Evolutionary conservation across 2,113 vertebrate genomes (phyloP), one percentile per base, ranked within the genome.

Genomic region (Halcyon senegalensis): DNA sequence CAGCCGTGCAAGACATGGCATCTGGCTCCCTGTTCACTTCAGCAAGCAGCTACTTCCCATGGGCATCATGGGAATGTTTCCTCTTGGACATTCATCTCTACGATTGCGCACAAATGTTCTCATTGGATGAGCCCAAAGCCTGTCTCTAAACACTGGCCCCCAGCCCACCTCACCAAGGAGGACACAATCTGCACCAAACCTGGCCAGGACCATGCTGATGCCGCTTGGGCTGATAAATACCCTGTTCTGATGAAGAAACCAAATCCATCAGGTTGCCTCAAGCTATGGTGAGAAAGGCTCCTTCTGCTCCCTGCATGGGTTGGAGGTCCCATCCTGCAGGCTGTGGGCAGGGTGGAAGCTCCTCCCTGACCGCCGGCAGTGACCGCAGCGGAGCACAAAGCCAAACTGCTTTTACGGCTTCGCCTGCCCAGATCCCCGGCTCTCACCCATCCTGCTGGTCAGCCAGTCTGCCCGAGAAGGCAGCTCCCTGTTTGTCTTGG

Each of bases 401-500:
- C 72, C 79, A 25, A 62, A 76, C 21, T 28, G 74, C 78, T 75
- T 56, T 72, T 23, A 43, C 1, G 4, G 68, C 60, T 77, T 81
- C 0, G 28, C 78, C 67, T 60, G 78, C 66, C 39, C 81, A 48
- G 56, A 60, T 55, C 64, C 16, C 25, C 4, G 0, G 66, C 51
- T 78, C 78, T 85, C 11, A 0, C 73, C 82, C 64, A 77, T 86
- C 83, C 92, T 83, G 79, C 63, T 7, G 0, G 11, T 43, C 23
- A 10, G 90, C 56, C 51, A 70, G 51, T n/a, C 67, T 4, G 6
- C 64, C 56, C 74, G 35, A 77, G 55, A 73, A 79, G 72, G 90
- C 84, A 80, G 74, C n/a, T 91, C 78, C 25, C 1, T 95, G 90
- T 96, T 96, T 95, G 60, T 95, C 62, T 96, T 95, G 96, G 92